These are phyloP conservation scores for Melanchra persicariae DNA, from an alignment of 2,888 invertebrate species.

Conservation along the genomic window DNA sequence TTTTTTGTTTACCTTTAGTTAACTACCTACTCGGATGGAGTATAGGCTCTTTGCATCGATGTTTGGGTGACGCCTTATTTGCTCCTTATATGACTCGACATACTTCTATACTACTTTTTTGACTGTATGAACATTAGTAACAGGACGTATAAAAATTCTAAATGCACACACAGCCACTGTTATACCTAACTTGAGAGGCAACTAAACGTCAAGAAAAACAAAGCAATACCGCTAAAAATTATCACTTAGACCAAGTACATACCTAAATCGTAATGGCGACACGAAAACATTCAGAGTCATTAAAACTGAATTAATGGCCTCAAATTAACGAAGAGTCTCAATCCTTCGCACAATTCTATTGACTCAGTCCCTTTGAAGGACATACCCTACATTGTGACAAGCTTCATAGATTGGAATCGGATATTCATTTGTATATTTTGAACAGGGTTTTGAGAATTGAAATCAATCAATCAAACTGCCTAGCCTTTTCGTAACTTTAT, in stretches of 20 bases:
- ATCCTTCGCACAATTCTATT: slow-evolving; percentile 56
- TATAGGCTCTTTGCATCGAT: too few relatives aligned
- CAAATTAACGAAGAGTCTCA: slow-evolving; percentile 77
- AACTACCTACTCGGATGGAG: too few relatives aligned
- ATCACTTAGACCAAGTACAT: slow-evolving; percentile 58
- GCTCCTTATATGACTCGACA: too few relatives aligned
- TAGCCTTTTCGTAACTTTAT: too few relatives aligned
- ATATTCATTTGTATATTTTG: slow-evolving; percentile 1
- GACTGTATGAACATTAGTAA: too few relatives aligned
- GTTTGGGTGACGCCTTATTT: too few relatives aligned
- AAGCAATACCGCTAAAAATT: slow-evolving; percentile 12
- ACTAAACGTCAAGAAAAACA: background rate
- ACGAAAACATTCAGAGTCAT: slow-evolving; percentile 83
- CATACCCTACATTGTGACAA: slow-evolving; percentile 35
- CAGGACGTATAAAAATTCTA: background rate
- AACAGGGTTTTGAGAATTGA: too few relatives aligned
- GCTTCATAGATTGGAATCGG: slow-evolving; percentile 15
- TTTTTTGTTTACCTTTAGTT: too few relatives aligned
- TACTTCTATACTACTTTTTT: too few relatives aligned
- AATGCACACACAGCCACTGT: background rate
- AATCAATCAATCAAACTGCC: too few relatives aligned
- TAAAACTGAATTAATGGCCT: slow-evolving; percentile 83
- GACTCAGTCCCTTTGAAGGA: slow-evolving; percentile 49
- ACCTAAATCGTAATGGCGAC: slow-evolving; percentile 75
- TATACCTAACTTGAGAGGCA: background rate